Evolutionary conservation across 1,140 invertebrate species (phyloP).

Genomic region (Bombus pyrosoma): DNA sequence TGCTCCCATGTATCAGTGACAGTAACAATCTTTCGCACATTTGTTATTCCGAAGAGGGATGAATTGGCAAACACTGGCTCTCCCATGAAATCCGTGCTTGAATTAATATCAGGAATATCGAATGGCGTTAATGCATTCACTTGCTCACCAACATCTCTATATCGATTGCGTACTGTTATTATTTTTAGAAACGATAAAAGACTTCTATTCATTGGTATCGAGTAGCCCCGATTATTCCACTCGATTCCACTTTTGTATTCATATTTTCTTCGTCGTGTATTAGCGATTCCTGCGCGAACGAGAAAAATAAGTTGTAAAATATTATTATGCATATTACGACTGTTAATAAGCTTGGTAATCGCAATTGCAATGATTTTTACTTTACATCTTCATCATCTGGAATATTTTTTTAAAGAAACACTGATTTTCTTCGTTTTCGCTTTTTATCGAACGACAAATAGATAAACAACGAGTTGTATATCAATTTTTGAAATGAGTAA

Average conservation of each 20-base stretch:
- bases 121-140: constrained; percentile 17
- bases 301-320: too few relatives aligned
- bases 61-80: constrained; percentile 16
- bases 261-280: background rate
- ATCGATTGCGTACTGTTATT: constrained; percentile 7
- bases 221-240: too few relatives aligned
- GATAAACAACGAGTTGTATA: too few relatives aligned
- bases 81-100: constrained; percentile 15
- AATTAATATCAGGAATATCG: constrained; percentile 26
- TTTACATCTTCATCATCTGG: too few relatives aligned
- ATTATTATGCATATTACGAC: too few relatives aligned
- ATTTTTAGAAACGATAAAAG: constrained; percentile 7
- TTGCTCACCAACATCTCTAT: background rate
- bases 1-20: background rate
- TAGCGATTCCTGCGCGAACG: background rate
- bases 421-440: background rate
- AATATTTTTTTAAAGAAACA: too few relatives aligned
- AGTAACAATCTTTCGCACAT: constrained; percentile 31
- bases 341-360: too few relatives aligned
- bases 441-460: too few relatives aligned
- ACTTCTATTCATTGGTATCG: background rate
- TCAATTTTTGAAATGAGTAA: background rate
- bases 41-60: constrained; percentile 28
- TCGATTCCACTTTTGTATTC: background rate
- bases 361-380: too few relatives aligned